Evolutionary conservation across 2,888 invertebrate species (phyloP), one percentile per base, ranked within the genome.

Genomic region (Neoscelio sp.): DNA sequence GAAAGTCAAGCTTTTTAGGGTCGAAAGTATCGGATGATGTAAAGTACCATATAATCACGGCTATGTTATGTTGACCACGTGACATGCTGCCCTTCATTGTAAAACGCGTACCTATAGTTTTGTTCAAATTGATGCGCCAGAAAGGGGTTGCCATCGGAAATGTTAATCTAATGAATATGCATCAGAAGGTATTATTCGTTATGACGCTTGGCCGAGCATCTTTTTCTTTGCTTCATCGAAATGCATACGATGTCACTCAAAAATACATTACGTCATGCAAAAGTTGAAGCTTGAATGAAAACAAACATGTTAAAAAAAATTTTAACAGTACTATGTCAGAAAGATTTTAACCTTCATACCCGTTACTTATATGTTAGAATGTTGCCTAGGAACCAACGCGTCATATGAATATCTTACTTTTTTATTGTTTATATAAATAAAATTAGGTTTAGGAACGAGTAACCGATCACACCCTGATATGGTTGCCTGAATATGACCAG

Each of bases 21-120:
- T 38, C 18, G 52, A 64, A 71, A 58, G 70, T 67, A 75, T 65
- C 58, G 68, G 38, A 67, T 65, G 71, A 75, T 56, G 46, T 65
- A 70, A 62, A 70, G 74, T 79, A 79, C 65, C 75, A 52, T 75
- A 62, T 79, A 79, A 79, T 79, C 79, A 75, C 75, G 30, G 60
- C 30, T 35, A 52, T 62, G 60, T 64, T 64, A 60, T 38, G 60
- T 10, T 71, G 71, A 67, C 74, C 74, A 70, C 64, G 74, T 75
- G 75, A 75, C 67, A 58, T 58, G 75, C 33, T 76, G 48, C 56
- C 68, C 68, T 40, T 76, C 52, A 40, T 71, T 26, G 28, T 58
- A 10, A 13, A n/a, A 50, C 28, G 7, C 30, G n/a, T 58, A 70
- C 58, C 48, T 70, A 58, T 62, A 71, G 52, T 62, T 60, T 60